Conservation (phyloP, 2,888 invertebrate species). For the Phyllotreta striolata region DNA sequence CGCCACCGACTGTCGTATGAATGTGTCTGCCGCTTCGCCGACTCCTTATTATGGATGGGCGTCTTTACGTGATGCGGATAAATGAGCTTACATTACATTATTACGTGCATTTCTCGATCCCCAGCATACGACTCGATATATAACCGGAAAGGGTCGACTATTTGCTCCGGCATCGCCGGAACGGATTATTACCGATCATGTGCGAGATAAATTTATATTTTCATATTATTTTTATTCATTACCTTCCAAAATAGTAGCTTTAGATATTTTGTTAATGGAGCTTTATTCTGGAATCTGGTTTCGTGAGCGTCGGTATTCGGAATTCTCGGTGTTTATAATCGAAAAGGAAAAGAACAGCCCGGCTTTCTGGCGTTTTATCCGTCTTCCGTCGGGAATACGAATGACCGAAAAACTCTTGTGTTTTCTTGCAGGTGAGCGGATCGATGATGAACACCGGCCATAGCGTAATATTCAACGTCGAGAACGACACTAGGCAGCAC, state of each 20-base stretch:
- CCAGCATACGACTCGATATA: slow-evolving; percentile 19
- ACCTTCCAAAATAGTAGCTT: too few relatives aligned
- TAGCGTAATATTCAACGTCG: slow-evolving; percentile 90
- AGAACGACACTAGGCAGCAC: slow-evolving; percentile 82
- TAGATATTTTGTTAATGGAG: too few relatives aligned
- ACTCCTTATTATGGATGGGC: slow-evolving; percentile 28
- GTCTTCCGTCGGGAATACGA: too few relatives aligned
- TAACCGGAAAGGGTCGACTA: neutral
- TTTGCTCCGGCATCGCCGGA: too few relatives aligned
- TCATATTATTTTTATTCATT: too few relatives aligned
- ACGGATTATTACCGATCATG: too few relatives aligned
- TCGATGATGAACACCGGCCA: slow-evolving; percentile 93
- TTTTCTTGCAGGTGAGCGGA: slow-evolving; percentile 78
- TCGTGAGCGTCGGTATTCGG: too few relatives aligned
- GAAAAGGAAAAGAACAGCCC: too few relatives aligned
- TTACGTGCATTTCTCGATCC: slow-evolving; percentile 22
- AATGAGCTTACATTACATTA: slow-evolving; percentile 31
- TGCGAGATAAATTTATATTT: too few relatives aligned
- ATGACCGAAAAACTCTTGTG: neutral
- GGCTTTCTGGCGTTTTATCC: too few relatives aligned
- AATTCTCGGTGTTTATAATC: too few relatives aligned
- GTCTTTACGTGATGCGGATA: slow-evolving; percentile 32
- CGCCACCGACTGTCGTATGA: slow-evolving; percentile 28
- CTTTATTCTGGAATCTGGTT: too few relatives aligned
- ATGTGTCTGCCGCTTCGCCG: slow-evolving; percentile 33